Percentiles rank a stretch among this genome's conserved stretches.
Conservation (phyloP, 2,888 invertebrate species). For the Oscheius myriophilus region DNA sequence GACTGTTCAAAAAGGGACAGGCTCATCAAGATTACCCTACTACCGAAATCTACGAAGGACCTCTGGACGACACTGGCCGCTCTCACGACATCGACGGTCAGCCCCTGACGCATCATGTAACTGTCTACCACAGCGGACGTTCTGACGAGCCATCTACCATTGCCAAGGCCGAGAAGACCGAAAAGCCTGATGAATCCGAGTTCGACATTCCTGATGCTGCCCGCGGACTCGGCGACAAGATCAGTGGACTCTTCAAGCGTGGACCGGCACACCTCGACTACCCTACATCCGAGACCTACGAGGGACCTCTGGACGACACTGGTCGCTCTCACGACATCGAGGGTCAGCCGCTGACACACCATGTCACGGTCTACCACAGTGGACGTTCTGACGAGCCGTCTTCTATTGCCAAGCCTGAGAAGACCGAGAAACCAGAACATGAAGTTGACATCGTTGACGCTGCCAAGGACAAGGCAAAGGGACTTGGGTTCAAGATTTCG, state of each 20-base stretch:
- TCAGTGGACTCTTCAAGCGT: slow-evolving; percentile 43
- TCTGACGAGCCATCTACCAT: background rate
- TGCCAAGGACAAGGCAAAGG: background rate
- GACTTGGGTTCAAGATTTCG: too few relatives aligned
- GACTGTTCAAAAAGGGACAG: slow-evolving; percentile 44
- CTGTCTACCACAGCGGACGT: slow-evolving; percentile 34
- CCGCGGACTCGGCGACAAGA: slow-evolving; percentile 32
- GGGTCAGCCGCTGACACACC: slow-evolving; percentile 35
- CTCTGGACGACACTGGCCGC: too few relatives aligned
- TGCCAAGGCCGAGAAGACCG: too few relatives aligned
- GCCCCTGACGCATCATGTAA: background rate
- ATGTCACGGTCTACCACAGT: slow-evolving; percentile 37
- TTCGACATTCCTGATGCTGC: background rate
- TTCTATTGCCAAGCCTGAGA: background rate
- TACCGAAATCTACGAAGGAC: too few relatives aligned
- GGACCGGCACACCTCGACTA: slow-evolving; percentile 42
- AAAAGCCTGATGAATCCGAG: too few relatives aligned
- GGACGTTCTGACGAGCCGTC: slow-evolving; percentile 28
- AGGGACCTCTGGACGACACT: slow-evolving; percentile 42
- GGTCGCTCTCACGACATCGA: slow-evolving; percentile 34
- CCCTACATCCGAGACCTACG: slow-evolving; percentile 35
- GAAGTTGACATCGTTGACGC: too few relatives aligned
- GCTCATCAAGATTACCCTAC: slow-evolving; percentile 43
- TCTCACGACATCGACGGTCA: too few relatives aligned
- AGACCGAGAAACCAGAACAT: slow-evolving; percentile 7